These are phyloP conservation scores for Dicranocentrus wangi DNA, from an alignment of 2,888 invertebrate genomes.

Conservation along the genomic window DNA sequence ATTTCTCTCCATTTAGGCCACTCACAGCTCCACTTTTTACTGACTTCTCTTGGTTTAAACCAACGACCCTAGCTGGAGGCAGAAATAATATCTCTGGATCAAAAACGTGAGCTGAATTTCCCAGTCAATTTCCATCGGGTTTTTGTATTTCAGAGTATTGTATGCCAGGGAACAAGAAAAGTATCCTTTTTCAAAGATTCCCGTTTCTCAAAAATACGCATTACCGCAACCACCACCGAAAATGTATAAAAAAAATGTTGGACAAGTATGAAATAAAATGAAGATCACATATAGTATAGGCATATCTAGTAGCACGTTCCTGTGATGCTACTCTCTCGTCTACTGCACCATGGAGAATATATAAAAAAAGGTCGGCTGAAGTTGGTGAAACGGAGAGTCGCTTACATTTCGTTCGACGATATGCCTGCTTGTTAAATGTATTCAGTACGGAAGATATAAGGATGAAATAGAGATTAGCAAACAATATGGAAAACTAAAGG, in stretches of 20 bases:
- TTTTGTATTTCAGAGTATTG: too few relatives aligned
- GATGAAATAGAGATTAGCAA: conserved; percentile 5
- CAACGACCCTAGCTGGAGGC: too few relatives aligned
- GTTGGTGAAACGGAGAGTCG: neutral
- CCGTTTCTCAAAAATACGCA: neutral
- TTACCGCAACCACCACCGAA: neutral
- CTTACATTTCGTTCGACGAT: too few relatives aligned
- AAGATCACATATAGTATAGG: neutral
- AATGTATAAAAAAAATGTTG: neutral
- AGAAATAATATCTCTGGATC: too few relatives aligned
- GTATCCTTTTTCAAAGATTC: neutral
- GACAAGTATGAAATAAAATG: neutral
- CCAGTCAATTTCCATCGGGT: neutral
- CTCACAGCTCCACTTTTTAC: too few relatives aligned
- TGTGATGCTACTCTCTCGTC: neutral
- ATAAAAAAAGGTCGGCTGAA: neutral
- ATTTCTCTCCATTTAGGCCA: too few relatives aligned
- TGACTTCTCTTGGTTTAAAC: too few relatives aligned
- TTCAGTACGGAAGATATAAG: neutral
- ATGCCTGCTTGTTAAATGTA: neutral
- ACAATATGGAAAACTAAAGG: conserved; percentile 11
- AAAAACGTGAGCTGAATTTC: neutral
- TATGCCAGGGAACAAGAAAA: too few relatives aligned
- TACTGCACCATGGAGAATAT: neutral
- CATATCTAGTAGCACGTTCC: neutral